Percentiles rank a stretch among this genome's conserved stretches.
Evolutionary conservation across 2,888 invertebrate genomes (phyloP).

Genomic region (Poecilus cupreus): DNA sequence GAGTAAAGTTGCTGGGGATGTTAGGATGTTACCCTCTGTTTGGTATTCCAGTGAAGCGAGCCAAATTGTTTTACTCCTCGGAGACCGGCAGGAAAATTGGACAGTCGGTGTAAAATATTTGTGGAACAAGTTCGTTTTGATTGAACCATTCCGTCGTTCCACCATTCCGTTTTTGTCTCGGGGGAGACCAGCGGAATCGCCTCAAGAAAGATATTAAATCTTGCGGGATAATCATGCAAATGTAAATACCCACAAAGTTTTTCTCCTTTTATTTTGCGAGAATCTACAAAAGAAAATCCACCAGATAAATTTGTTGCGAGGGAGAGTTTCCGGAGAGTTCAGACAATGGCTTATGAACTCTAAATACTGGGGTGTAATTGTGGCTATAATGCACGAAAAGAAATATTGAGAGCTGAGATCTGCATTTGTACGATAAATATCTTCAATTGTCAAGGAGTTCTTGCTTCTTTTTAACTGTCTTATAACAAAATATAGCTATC

Average conservation of each 20-base stretch:
- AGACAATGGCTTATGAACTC: neutral
- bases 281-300: constrained; percentile 5
- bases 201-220: constrained; percentile 45
- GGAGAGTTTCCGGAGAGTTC: neutral
- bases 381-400: too few species aligned
- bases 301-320: constrained; percentile 15
- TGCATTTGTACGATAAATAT: too few species aligned
- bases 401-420: too few species aligned
- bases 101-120: constrained; percentile 70
- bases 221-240: constrained; percentile 44
- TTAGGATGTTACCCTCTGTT: constrained; percentile 47
- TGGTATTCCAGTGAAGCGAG: constrained; percentile 60
- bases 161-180: constrained; percentile 3
- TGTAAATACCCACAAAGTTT: constrained; percentile 42
- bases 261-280: constrained; percentile 13
- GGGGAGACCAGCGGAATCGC: constrained; percentile 2
- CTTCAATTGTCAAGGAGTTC: too few species aligned
- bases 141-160: constrained; percentile 28
- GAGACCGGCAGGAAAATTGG: constrained; percentile 70
- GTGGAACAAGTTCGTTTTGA: constrained; percentile 63
- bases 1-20: neutral
- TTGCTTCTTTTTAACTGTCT: too few species aligned
- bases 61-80: constrained; percentile 70
- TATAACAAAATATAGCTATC: too few species aligned
- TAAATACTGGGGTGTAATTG: neutral